Base-by-base conservation (phyloP, 2,888 invertebrate species). In the Mesorhabditis spiculigera region DNA sequence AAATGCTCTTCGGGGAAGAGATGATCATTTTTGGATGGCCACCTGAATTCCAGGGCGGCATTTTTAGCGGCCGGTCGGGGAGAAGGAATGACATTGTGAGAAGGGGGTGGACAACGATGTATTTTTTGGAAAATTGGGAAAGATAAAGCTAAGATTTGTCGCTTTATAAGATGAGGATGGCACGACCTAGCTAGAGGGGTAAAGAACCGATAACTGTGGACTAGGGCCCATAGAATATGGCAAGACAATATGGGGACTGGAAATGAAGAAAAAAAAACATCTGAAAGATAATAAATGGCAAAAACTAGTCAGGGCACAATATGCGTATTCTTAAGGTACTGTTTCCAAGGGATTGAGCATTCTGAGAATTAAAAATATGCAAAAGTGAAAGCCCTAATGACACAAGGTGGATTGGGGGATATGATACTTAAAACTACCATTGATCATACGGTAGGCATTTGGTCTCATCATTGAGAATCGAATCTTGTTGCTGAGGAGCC, bases 381-480 rank as follows among this genome's bases (percentile, higher is more conserved):
- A n/a, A 13, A n/a, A 50, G 58, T 50, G 58, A 50, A 50, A 50
- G 58, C n/a, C 58, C 58, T 50, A n/a, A 50, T 13, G 58, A n/a
- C 58, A 50, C 58, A 50, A 13, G 58, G 8, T 50, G 8, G 8
- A 50, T 3, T n/a, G n/a, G 58, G n/a, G 58, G n/a, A 13, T 13
- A 50, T 10, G 58, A 2, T 50, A 50, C 3, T 50, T 50, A 3
- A 13, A 50, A 2, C 58, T 50, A 78, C 78, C 78, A 78, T 68
- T 77, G 77, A 50, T 78, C 77, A 58, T 75, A 77, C 67, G 77
- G 77, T 50, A 78, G 65, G 13, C 73, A 70, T 66, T 78, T 78
- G 5, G 5, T 43, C 43, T 75, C 78, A n/a, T 77, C 73, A 43
- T 62, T 65, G 61, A 41, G 10, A n/a, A 16, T 10, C 5, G 58